Evolutionary conservation across 2,888 invertebrate genomes (phyloP).

Genomic region (Hemistola chrysoprasaria): DNA sequence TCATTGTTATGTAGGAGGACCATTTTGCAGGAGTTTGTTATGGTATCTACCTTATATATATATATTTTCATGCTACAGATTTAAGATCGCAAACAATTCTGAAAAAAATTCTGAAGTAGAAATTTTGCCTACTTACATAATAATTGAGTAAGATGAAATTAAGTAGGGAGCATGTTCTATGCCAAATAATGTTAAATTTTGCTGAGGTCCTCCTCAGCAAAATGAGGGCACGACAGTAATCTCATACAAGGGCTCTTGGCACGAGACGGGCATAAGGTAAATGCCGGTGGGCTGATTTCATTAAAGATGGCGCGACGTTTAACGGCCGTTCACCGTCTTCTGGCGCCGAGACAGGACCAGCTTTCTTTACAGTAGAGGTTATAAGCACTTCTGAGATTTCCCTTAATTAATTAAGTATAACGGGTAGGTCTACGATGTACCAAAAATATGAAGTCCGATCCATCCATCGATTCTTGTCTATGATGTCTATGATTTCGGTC

Average conservation of each 20-base stretch:
- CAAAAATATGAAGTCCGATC: not conserved
- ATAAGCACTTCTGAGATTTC: not conserved
- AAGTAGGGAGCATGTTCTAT: slow-evolving; percentile 1
- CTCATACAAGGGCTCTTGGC: slow-evolving; percentile 5
- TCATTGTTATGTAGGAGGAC: slow-evolving; percentile 22
- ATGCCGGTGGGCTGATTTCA: slow-evolving; percentile 26
- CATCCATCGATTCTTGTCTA: too few relatives aligned
- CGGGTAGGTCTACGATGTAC: too few relatives aligned
- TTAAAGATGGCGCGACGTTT: slow-evolving; percentile 38
- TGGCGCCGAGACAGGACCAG: too few relatives aligned
- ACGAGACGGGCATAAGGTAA: slow-evolving; percentile 14
- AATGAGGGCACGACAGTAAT: slow-evolving; percentile 5
- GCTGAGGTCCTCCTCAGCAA: slow-evolving; percentile 1
- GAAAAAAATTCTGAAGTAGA: too few relatives aligned
- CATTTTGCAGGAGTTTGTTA: slow-evolving; percentile 10
- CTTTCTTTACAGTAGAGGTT: too few relatives aligned
- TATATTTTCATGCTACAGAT: too few relatives aligned
- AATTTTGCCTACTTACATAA: slow-evolving; percentile 1
- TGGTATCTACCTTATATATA: slow-evolving; percentile 11
- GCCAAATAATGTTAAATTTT: slow-evolving; percentile 7
- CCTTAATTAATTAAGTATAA: too few relatives aligned
- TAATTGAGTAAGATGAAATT: slow-evolving; percentile 2
- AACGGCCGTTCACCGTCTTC: slow-evolving; percentile 32
- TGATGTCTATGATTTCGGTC: too few relatives aligned
- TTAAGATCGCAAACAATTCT: too few relatives aligned